Percentiles rank a stretch among this genome's conserved stretches.
phyloP scores from a whole-genome alignment of 2,113 vertebrate species.

The Pholis gunnellus region DNA sequence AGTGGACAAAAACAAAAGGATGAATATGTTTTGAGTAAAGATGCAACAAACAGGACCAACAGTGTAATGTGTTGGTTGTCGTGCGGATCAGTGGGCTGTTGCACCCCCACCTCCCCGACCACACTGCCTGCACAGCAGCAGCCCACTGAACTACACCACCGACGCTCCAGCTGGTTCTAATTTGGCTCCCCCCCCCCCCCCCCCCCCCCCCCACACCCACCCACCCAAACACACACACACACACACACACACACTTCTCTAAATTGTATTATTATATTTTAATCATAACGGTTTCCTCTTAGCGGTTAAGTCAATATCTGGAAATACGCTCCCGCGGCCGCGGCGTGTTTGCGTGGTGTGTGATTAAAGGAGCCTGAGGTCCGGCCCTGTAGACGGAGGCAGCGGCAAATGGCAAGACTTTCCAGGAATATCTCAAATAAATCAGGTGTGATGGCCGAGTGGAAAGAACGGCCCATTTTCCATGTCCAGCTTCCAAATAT shows the following conservation, averaged over 20 bases:
- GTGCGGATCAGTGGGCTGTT: background rate
- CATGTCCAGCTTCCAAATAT: slow-evolving; percentile 76
- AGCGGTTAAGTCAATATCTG: slow-evolving; percentile 76
- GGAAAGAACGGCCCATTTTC: slow-evolving; percentile 76
- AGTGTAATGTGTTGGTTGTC: background rate
- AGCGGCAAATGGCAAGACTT: slow-evolving; percentile 70
- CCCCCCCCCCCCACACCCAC: too few species aligned
- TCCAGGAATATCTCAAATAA: slow-evolving; percentile 84
- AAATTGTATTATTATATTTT: slow-evolving; percentile 75
- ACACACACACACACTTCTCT: slow-evolving; percentile 10
- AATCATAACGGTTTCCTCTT: slow-evolving; percentile 81
- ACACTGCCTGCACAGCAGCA: slow-evolving; percentile 45
- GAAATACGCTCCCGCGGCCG: slow-evolving; percentile 61
- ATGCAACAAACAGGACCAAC: background rate
- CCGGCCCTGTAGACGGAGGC: slow-evolving; percentile 52
- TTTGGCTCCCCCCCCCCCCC: slow-evolving; percentile 52
- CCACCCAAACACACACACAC: too few species aligned
- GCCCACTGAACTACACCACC: slow-evolving; percentile 40
- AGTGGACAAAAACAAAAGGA: background rate
- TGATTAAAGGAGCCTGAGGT: slow-evolving; percentile 66
- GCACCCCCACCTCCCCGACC: slow-evolving; percentile 14
- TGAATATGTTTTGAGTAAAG: background rate
- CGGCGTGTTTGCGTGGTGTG: slow-evolving; percentile 69
- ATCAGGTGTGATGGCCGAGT: slow-evolving; percentile 82
- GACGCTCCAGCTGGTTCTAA: slow-evolving; percentile 74